phyloP scores from a whole-genome alignment of 1,140 invertebrate species.

The Agrypnia vestita region DNA sequence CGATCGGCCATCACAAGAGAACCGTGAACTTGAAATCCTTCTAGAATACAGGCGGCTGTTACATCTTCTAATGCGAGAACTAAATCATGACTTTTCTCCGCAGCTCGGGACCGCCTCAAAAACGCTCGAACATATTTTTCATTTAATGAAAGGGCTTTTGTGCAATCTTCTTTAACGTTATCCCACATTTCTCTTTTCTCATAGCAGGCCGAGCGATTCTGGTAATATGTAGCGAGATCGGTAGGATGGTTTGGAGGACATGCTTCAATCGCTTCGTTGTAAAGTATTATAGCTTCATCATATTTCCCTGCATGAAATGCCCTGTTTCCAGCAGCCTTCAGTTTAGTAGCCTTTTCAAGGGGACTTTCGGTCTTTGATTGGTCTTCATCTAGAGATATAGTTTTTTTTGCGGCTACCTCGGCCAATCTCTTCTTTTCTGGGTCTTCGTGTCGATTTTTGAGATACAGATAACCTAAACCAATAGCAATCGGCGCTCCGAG shows the following conservation, averaged over 20 bases:
- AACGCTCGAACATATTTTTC: conserved; percentile 93
- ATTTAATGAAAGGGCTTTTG: conserved; percentile 88
- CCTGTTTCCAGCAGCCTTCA: conserved; percentile 91
- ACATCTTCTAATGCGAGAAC: conserved; percentile 91
- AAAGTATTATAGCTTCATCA: conserved; percentile 89
- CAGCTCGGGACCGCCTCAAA: conserved; percentile 85
- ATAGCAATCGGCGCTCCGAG: conserved; percentile 87
- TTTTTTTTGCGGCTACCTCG: conserved; percentile 72
- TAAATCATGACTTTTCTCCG: conserved; percentile 85
- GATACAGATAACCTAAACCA: conserved; percentile 87
- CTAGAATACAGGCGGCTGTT: conserved; percentile 92
- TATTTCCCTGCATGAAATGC: conserved; percentile 90
- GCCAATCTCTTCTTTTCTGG: conserved; percentile 73
- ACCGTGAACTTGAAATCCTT: conserved; percentile 87
- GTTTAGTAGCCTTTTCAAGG: conserved; percentile 80
- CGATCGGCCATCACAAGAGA: conserved; percentile 88
- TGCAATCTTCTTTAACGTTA: conserved; percentile 90
- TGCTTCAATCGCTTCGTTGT: conserved; percentile 90
- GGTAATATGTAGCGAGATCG: conserved; percentile 92
- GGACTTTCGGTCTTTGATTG: conserved; percentile 72
- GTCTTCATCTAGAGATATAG: conserved; percentile 71
- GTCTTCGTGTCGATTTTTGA: conserved; percentile 75
- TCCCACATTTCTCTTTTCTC: conserved; percentile 93
- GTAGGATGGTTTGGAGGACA: conserved; percentile 84
- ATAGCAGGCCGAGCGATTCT: conserved; percentile 95